These are phyloP conservation scores for Semicossyphus pulcher DNA, from an alignment of 2,113 vertebrate species.

Conservation along the genomic window DNA sequence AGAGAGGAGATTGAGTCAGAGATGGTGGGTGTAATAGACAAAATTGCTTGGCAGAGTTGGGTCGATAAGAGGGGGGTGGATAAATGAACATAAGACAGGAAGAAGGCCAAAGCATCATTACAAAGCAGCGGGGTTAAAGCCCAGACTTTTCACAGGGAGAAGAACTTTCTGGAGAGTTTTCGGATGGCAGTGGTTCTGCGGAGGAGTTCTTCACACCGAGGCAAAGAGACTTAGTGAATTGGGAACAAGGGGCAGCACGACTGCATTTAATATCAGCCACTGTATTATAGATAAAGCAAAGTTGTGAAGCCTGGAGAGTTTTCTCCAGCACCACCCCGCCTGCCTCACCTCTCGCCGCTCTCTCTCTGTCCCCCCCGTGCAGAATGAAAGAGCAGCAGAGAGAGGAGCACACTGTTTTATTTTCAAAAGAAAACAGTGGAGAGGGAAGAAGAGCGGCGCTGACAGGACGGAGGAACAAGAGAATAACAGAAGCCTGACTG, in stretches of 20 bases:
- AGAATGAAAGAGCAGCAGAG: constrained; percentile 48
- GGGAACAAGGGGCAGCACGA: constrained; percentile 46
- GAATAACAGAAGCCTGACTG: too few species aligned
- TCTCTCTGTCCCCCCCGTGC: constrained; percentile 47
- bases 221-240: constrained; percentile 46
- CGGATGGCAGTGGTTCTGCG: constrained; percentile 31
- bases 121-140: constrained; percentile 18
- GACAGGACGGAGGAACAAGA: neutral
- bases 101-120: constrained; percentile 34
- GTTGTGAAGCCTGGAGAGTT: constrained; percentile 50
- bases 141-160: constrained; percentile 30
- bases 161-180: constrained; percentile 35
- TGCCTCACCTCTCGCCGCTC: constrained; percentile 38
- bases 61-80: constrained; percentile 52
- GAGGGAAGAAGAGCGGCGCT: constrained; percentile 1
- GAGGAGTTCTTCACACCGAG: constrained; percentile 29
- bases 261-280: constrained; percentile 65
- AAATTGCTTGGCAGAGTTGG: constrained; percentile 62
- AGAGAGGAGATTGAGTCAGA: constrained; percentile 59
- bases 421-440: constrained; percentile 17
- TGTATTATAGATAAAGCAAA: constrained; percentile 67
- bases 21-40: constrained; percentile 61
- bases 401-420: constrained; percentile 10
- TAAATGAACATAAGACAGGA: constrained; percentile 50
- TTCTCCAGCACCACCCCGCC: constrained; percentile 33